A percentile compares a stretch with the other conserved stretches of the same genome.
These are phyloP conservation scores for Acrossocheilus wenchowensis DNA, from an alignment of 2,797 vertebrate genomes.

Conservation along the genomic window DNA sequence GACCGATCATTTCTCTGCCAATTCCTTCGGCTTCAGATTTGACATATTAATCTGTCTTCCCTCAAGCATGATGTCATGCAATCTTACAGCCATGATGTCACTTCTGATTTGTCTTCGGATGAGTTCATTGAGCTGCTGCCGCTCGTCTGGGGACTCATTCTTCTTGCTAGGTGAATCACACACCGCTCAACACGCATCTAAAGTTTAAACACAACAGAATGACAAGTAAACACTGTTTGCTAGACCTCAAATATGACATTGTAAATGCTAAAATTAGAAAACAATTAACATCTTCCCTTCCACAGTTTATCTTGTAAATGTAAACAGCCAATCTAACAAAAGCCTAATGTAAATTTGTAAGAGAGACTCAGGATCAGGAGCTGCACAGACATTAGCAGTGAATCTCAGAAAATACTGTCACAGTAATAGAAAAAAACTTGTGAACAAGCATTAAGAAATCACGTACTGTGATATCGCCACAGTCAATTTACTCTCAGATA, in stretches of 20 bases:
- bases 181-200: neutral
- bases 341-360: neutral
- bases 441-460: neutral
- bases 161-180: conserved; percentile 13
- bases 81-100: conserved; percentile 55
- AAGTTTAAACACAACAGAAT: conserved; percentile 25
- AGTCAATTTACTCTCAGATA: neutral
- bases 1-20: conserved; percentile 45
- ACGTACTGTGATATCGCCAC: neutral
- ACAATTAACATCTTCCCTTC: neutral
- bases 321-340: neutral
- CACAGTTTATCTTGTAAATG: neutral
- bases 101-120: conserved; percentile 53
- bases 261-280: neutral
- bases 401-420: neutral
- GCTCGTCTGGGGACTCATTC: conserved; percentile 17
- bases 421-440: neutral
- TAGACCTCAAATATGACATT: neutral
- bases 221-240: neutral
- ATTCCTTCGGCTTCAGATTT: conserved; percentile 60
- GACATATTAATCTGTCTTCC: conserved; percentile 34
- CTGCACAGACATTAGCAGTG: neutral
- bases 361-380: neutral
- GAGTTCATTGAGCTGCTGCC: conserved; percentile 62
- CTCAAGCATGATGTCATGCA: conserved; percentile 57